Conservation (phyloP, 37 sponge, comb jelly and placozoan species). For the Diacarnus erythraeanus region DNA sequence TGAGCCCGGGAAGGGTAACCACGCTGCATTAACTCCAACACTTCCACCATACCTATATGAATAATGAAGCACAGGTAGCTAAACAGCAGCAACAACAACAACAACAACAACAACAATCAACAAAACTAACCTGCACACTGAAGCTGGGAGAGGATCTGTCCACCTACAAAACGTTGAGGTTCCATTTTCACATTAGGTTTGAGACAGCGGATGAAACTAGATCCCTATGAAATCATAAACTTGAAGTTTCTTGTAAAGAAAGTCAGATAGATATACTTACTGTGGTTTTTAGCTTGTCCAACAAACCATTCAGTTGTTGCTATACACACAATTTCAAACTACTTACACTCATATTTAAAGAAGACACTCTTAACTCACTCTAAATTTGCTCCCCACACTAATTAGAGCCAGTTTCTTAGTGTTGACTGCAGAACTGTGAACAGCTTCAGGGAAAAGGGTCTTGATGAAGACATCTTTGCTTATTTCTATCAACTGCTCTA, state of each 20-base stretch:
- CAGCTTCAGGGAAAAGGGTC: constrained; percentile 63
- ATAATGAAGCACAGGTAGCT: background rate
- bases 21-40: constrained; percentile 95
- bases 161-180: constrained; percentile 69
- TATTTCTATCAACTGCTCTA: constrained; percentile 79
- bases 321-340: constrained; percentile 12
- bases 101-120: background rate
- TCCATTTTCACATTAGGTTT: constrained; percentile 93
- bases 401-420: constrained; percentile 86
- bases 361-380: constrained; percentile 60
- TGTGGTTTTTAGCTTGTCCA: constrained; percentile 80
- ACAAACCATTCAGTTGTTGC: constrained; percentile 79
- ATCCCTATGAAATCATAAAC: constrained; percentile 50
- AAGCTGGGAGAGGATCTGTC: constrained; percentile 85
- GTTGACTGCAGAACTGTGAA: constrained; percentile 23
- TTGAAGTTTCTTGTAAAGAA: background rate
- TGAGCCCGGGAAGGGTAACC: constrained; percentile 91
- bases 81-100: background rate
- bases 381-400: constrained; percentile 92
- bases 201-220: constrained; percentile 94
- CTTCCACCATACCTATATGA: constrained; percentile 86
- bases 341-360: background rate
- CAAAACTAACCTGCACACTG: constrained; percentile 76
- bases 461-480: constrained; percentile 75
- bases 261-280: constrained; percentile 39